A percentile compares a stretch with the other conserved stretches of the same genome.
These are phyloP conservation scores for Choloepus didactylus DNA, from an alignment of 2,797 vertebrate species.

Conservation along the genomic window DNA sequence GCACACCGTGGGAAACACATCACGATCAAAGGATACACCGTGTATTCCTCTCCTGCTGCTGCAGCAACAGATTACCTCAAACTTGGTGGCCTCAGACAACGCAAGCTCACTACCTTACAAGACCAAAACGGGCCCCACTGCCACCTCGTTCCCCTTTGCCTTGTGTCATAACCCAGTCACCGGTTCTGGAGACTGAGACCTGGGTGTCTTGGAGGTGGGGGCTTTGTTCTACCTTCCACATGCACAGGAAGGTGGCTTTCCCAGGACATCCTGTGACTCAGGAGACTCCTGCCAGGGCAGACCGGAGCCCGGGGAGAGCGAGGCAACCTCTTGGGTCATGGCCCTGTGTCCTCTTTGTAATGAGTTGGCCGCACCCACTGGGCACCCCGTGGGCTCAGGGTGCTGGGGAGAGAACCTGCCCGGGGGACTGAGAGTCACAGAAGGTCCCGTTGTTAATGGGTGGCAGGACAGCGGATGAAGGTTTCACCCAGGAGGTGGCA, in stretches of 20 bases:
- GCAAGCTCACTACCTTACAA: background rate
- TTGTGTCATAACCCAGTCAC: accelerated
- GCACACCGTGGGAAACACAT: background rate
- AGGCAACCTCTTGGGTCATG: accelerated
- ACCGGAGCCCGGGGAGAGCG: background rate
- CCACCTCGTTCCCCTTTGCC: too few species aligned
- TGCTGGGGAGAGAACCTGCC: accelerated
- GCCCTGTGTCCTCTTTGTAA: background rate
- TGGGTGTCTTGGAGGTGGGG: background rate
- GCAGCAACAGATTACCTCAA: background rate
- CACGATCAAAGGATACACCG: background rate
- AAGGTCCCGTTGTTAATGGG: background rate
- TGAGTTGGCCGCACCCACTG: accelerated
- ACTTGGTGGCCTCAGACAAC: background rate
- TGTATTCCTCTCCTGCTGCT: background rate
- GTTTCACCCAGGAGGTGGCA: background rate
- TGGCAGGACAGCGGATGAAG: background rate
- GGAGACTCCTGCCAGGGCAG: background rate
- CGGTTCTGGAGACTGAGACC: background rate
- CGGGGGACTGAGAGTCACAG: accelerated
- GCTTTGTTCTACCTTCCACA: background rate
- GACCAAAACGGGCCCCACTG: too few species aligned
- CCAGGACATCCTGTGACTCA: background rate
- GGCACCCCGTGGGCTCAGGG: background rate
- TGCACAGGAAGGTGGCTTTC: background rate